Percentiles rank a stretch among this genome's conserved stretches.
phyloP scores from a whole-genome alignment of 2,113 vertebrate species.

The Murina feae region DNA sequence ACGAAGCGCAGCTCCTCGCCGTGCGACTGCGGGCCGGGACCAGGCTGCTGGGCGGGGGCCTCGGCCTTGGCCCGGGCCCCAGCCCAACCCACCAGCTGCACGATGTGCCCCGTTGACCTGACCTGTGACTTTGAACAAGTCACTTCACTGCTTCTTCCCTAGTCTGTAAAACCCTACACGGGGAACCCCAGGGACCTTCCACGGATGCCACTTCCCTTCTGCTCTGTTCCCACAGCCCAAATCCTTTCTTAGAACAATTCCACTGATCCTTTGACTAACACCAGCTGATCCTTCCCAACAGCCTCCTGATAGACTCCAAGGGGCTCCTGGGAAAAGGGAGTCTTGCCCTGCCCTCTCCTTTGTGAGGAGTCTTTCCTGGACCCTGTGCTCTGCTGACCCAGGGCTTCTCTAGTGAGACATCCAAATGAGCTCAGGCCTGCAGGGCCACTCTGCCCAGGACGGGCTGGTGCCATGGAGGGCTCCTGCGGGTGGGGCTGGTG shows the following conservation, averaged over 20 bases:
- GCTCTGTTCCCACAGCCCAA: neutral
- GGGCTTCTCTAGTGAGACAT: neutral
- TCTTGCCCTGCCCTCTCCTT: neutral
- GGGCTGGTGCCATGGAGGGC: neutral
- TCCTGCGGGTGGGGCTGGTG: neutral
- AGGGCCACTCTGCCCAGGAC: too few relatives aligned
- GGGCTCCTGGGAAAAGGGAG: neutral
- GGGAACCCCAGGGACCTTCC: neutral
- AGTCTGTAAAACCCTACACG: neutral
- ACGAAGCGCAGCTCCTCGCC: slow-evolving; percentile 96
- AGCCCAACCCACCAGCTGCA: neutral
- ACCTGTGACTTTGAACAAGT: neutral
- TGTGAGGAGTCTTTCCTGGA: neutral
- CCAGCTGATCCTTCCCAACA: neutral
- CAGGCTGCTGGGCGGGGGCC: neutral
- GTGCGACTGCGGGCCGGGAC: slow-evolving; percentile 79
- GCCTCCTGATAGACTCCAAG: neutral
- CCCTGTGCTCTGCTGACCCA: too few relatives aligned
- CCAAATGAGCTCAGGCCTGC: neutral
- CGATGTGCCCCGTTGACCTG: fast-evolving
- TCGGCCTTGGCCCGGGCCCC: neutral
- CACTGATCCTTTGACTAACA: neutral
- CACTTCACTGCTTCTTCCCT: neutral
- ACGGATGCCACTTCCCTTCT: too few relatives aligned
- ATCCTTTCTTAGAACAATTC: neutral